These are phyloP conservation scores for Mamestra configurata DNA, from an alignment of 1,140 invertebrate species.

Conservation along the genomic window DNA sequence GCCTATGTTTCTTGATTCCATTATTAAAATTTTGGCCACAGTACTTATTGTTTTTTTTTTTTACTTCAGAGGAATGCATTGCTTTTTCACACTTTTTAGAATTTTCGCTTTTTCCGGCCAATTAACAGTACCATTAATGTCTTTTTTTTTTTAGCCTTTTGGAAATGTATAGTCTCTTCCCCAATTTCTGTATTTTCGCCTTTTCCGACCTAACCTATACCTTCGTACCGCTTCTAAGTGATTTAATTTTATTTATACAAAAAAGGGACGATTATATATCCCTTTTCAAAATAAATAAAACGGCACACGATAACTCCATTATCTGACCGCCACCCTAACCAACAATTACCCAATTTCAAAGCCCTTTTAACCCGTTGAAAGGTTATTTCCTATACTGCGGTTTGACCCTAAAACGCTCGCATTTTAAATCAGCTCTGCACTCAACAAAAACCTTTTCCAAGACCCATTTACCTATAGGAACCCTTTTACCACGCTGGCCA, in stretches of 20 bases:
- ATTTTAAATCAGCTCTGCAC: slow-evolving; percentile 21
- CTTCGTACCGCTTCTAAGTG: background rate
- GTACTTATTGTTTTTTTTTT: no score
- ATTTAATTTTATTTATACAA: background rate
- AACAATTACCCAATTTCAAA: slow-evolving; percentile 24
- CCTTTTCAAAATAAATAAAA: slow-evolving; percentile 18
- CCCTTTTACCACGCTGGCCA: background rate
- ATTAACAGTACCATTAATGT: no score
- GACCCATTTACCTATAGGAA: background rate
- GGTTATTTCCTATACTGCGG: slow-evolving; percentile 28
- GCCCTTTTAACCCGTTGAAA: background rate
- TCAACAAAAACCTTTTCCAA: background rate
- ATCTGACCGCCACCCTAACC: slow-evolving; percentile 29
- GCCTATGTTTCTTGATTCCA: background rate
- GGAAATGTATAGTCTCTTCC: no score
- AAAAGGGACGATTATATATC: background rate
- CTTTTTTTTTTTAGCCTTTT: no score
- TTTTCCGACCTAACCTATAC: no score
- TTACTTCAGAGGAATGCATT: no score
- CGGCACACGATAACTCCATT: slow-evolving; percentile 13
- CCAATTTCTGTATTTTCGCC: no score
- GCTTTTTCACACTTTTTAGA: no score
- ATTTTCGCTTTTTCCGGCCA: no score
- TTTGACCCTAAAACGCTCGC: slow-evolving; percentile 9
- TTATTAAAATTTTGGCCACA: no score